Evolutionary conservation across 2,113 vertebrate species (phyloP), one percentile per base, ranked within the genome.

Genomic region (Alces alces): DNA sequence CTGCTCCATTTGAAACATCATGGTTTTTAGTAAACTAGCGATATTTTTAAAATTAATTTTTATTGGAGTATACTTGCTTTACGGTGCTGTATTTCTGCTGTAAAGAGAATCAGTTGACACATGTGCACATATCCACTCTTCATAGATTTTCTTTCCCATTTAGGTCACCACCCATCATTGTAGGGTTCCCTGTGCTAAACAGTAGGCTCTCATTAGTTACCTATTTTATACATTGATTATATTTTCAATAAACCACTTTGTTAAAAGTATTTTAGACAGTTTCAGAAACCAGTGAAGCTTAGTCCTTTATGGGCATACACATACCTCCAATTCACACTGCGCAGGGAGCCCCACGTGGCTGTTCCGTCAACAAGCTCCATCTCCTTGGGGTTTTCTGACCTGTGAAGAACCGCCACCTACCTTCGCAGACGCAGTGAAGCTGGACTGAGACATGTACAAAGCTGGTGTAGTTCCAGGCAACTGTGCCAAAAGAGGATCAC

Each of bases 1-100:
- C 73, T 43, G 90, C 80, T 93, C 52, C 23, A 61, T 97, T 89
- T 96, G 79, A 97, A 92, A 78, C 85, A 78, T 61, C 50, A 28
- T 25, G 66, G 84, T 39, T 90, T 96, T 92, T 76, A n/a, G 76
- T 88, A 78, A 82, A 73, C 36, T 13, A 43, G 21, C 50, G 64
- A n/a, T 52, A 76, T 43, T 76, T 76, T 76, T 43, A 4, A 76
- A 76, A 27, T 73, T 23, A 39, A 25, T 43, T 39, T 39, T 39
- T 73, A 39, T 43, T 39, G 70, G 36, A 43, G 70, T 73, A 43
- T 43, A 73, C 36, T 43, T 76, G 70, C 39, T 76, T 76, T 27
- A 43, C 23, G 27, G 25, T 43, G 36, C 14, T 43, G 12, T 43
- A 25, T 76, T 25, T 43, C 70, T 76, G 70, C 23, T 43, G 39